Evolutionary conservation across 37 sponge, comb jelly and placozoan genomes (phyloP), one percentile per base, ranked within the genome.

Genomic region (Mnemiopsis leidyi): DNA sequence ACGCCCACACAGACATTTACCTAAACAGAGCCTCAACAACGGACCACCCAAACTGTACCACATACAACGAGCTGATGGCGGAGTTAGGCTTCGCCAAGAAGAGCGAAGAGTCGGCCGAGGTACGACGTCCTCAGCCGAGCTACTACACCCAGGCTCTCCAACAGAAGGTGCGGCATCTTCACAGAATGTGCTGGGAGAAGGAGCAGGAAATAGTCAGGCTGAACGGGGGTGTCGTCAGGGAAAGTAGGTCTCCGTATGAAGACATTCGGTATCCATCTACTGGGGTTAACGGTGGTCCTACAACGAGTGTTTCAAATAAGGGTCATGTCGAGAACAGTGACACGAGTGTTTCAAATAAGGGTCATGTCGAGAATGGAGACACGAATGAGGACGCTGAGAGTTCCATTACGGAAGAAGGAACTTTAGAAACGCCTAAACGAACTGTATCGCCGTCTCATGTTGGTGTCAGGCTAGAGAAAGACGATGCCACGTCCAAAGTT

Each of bases 71-170:
- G 24, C 90, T 85, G 61, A 39, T 85, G 40, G 29, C 39, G n/a
- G 61, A 38, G 23, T 13, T 85, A 3, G 61, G 61, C 61, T 85
- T 36, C 36, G 90, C 90, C 39, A 85, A 85, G 90, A 37, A 36
- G n/a, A 29, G 82, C 23, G 82, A 82, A 30, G 38, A 36, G 29
- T 7, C 3, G 21, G 73, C 73, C 3, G 3, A 5, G n/a, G 73
- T 71, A 3, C 73, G 29, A 2, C 9, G 25, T 23, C 33, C 79
- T 36, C 79, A 77, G 36, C 36, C 36, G 16, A 31, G 34, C 35
- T 77, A 77, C 79, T 77, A 77, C 79, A 77, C 26, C 79, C 79
- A 77, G 79, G 34, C 79, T 1, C 79, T 77, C 36, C 79, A 77
- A 20, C 34, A 34, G 79, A 1, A 36, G 9, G 33, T 77, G 7